Evolutionary conservation across 2,888 invertebrate genomes (phyloP), one percentile per base, ranked within the genome.

Genomic region (Synergus itoensis): DNA sequence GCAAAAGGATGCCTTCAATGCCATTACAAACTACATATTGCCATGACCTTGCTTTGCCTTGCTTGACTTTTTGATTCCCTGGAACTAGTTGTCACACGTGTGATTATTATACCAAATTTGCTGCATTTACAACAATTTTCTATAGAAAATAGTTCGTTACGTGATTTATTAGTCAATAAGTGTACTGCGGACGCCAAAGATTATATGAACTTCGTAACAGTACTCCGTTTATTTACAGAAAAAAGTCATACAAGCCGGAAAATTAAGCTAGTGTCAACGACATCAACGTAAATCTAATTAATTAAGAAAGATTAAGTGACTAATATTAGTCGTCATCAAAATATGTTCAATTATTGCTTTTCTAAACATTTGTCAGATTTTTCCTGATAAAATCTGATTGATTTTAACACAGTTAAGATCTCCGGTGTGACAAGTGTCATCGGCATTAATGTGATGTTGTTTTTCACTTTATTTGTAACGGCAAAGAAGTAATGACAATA

Each of bases 51-150:
- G 28, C 2, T 28, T 28, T 28, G 28, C 1, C 18, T 48, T 65
- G 43, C 11, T 65, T 53, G 16, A 16, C 60, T 12, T 60, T 60
- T 60, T 60, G 60, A 60, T 21, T 21, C 60, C 4, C 9, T 12
- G 14, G 11, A 43, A 16, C 12, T 14, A 8, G 14, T 45, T 48
- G 48, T 69, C 69, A 28, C 45, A 69, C 48, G 48, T 69, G 45
- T 69, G 69, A 48, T 21, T 45, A 69, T 69, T 48, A 36, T 12
- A 69, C 28, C 16, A 53, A 48, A 48, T 28, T 45, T 69, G 14
- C 16, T 28, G 16, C 45, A 69, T 48, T 69, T 69, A 48, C 14
- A 12, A n/a, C 12, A 48, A 53, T 69, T 36, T 69, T 69, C 1
- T 48, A 21, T 0, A 36, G 16, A 48, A 53, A 28, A n/a, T 28